Evolutionary conservation across 2,113 vertebrate species (phyloP).

Genomic region (Panthera uncia): DNA sequence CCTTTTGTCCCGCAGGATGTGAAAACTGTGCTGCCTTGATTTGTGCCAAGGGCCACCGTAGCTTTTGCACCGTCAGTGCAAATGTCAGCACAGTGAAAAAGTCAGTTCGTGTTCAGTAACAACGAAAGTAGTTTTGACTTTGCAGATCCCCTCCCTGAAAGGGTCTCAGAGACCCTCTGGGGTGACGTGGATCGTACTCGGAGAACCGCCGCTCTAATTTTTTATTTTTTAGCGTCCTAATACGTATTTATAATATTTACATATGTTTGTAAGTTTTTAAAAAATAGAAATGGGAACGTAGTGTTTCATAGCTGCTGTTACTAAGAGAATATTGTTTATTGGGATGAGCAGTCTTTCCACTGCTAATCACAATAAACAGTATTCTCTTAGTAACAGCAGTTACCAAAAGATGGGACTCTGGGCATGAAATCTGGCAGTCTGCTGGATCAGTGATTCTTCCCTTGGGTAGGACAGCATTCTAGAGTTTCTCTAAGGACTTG

Average conservation of each 20-base stretch:
- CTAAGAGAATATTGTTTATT: not conserved
- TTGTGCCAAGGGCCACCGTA: not conserved
- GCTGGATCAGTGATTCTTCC: not conserved
- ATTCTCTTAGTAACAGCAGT: too few relatives aligned
- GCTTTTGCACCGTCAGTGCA: not conserved
- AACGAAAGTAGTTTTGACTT: not conserved
- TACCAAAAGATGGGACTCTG: not conserved
- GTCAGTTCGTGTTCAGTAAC: not conserved
- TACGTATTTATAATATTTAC: not conserved
- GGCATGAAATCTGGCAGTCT: not conserved
- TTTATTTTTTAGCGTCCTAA: not conserved
- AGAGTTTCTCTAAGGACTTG: not conserved
- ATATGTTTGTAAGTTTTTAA: not conserved
- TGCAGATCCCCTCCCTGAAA: not conserved
- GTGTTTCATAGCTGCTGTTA: not conserved
- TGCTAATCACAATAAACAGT: too few relatives aligned
- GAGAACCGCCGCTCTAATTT: not conserved
- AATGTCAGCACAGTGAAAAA: not conserved
- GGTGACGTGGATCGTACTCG: not conserved
- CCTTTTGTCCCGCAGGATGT: rapidly evolving
- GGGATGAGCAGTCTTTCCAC: not conserved
- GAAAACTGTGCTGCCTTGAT: too few relatives aligned
- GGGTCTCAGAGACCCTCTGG: not conserved
- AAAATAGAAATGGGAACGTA: not conserved
- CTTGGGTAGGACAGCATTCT: not conserved